These are phyloP conservation scores for Clitarchus hookeri DNA, from an alignment of 2,888 invertebrate species.

Conservation along the genomic window DNA sequence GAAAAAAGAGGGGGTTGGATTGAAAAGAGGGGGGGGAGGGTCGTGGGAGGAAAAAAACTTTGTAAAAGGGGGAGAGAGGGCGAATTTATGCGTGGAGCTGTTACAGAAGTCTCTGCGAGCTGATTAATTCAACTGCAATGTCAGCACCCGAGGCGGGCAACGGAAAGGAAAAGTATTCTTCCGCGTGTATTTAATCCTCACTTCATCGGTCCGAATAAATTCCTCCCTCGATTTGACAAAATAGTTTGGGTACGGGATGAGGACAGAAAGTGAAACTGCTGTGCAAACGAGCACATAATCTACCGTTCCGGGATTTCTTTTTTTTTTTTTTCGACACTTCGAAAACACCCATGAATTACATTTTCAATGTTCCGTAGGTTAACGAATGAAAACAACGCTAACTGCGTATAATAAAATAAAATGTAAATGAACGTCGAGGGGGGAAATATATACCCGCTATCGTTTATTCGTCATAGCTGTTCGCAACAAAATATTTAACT, in stretches of 20 bases:
- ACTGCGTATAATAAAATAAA: no score
- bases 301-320: not conserved
- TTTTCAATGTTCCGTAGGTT: no score
- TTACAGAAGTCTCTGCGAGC: not conserved
- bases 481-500: no score
- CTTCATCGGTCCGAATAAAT: not conserved
- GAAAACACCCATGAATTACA: no score
- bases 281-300: not conserved
- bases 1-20: not conserved
- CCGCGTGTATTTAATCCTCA: slow-evolving; percentile 1
- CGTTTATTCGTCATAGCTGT: no score
- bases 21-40: not conserved
- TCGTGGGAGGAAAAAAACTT: not conserved
- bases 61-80: not conserved
- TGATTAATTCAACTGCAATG: not conserved
- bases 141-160: not conserved
- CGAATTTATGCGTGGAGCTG: not conserved
- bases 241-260: no score
- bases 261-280: not conserved
- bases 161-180: not conserved
- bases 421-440: no score
- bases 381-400: no score
- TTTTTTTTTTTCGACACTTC: no score
- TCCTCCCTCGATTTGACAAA: not conserved
- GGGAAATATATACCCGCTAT: no score